phyloP scores from a whole-genome alignment of 2,888 invertebrate species.

The Apamea epomidion region DNA sequence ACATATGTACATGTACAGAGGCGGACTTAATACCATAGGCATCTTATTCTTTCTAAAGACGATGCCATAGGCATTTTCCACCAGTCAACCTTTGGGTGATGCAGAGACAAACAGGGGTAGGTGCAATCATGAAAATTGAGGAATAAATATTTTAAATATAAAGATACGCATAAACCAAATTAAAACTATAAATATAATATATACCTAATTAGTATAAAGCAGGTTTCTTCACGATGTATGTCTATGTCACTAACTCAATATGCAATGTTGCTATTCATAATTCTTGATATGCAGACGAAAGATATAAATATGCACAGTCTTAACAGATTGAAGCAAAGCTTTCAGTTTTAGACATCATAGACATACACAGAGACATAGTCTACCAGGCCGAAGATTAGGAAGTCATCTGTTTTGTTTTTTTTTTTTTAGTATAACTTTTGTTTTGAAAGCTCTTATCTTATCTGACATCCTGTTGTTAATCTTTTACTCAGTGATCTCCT shows the following conservation, averaged over 20 bases:
- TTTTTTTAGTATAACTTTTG: too few relatives aligned
- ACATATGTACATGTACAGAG: too few relatives aligned
- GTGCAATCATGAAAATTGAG: too few relatives aligned
- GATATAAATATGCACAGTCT: not conserved
- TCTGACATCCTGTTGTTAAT: not conserved
- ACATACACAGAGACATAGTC: not conserved
- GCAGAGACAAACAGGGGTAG: too few relatives aligned
- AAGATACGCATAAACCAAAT: too few relatives aligned
- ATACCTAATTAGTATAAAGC: not conserved
- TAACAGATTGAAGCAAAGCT: not conserved
- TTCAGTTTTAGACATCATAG: not conserved
- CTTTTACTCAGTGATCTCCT: constrained; percentile 9
- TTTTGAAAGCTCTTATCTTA: constrained; percentile 29
- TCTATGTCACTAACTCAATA: not conserved
- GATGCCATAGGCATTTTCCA: too few relatives aligned
- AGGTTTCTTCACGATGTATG: not conserved
- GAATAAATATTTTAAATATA: too few relatives aligned
- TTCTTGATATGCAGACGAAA: not conserved
- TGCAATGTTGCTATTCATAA: not conserved
- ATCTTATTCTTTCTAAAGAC: too few relatives aligned
- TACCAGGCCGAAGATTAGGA: not conserved
- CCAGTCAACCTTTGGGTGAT: too few relatives aligned
- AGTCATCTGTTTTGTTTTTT: constrained; percentile 12
- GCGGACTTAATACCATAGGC: too few relatives aligned
- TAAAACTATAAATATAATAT: too few relatives aligned